These are phyloP conservation scores for Malurus elegans DNA, from an alignment of 2,113 vertebrate genomes.

Conservation along the genomic window DNA sequence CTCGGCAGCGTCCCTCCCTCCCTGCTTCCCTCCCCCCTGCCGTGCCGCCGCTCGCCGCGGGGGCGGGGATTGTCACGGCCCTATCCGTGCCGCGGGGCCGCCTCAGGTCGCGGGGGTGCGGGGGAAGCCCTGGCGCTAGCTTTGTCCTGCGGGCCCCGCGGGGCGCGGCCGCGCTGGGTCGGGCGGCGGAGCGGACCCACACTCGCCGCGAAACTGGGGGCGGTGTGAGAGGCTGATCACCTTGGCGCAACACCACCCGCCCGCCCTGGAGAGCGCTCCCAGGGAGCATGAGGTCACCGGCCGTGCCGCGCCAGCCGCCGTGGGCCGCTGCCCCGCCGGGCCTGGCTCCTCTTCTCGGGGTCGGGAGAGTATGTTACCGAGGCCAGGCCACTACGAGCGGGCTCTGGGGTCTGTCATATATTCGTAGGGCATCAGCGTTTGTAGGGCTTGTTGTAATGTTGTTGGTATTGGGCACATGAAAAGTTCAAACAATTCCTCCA, in stretches of 20 bases:
- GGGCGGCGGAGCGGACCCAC: rapidly evolving
- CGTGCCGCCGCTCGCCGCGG: not conserved
- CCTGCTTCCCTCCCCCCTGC: not conserved
- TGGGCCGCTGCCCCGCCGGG: not conserved
- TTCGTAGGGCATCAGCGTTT: not conserved
- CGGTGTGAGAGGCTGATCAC: not conserved
- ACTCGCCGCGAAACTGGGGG: no score
- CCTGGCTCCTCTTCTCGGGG: not conserved
- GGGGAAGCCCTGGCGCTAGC: rapidly evolving
- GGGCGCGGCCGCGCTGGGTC: not conserved
- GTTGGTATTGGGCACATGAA: not conserved
- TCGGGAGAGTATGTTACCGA: no score
- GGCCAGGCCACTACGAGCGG: not conserved
- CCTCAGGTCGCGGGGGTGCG: not conserved
- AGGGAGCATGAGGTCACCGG: rapidly evolving
- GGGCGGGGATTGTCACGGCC: not conserved
- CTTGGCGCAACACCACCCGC: not conserved
- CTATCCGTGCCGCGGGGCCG: not conserved
- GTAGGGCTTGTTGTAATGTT: rapidly evolving
- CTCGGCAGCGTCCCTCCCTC: not conserved
- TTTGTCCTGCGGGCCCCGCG: rapidly evolving
- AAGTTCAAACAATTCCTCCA: not conserved
- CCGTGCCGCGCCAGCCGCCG: not conserved
- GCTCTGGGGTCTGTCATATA: not conserved
- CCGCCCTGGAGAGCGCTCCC: not conserved